A percentile compares a stretch with the other conserved stretches of the same genome.
phyloP scores from a whole-genome alignment of 1,140 invertebrate genomes.

The Amphibalanus amphitrite region DNA sequence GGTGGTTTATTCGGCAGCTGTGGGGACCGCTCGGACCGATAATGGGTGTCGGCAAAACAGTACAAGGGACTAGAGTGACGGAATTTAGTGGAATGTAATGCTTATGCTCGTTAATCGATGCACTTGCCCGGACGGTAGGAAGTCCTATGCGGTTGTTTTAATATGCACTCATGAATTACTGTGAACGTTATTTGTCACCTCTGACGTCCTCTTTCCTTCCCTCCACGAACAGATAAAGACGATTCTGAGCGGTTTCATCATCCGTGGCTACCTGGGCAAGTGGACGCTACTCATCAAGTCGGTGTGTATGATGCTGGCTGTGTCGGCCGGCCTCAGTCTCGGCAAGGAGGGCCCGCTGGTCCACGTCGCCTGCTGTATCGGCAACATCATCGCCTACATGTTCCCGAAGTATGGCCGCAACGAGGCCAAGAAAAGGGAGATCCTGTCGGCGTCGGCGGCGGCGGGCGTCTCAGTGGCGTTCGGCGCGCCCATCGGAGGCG shows the following conservation, averaged over 20 bases:
- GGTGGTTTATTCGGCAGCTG: too few relatives aligned
- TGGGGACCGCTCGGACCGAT: too few relatives aligned
- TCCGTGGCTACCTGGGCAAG: constrained; percentile 94
- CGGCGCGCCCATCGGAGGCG: constrained; percentile 93
- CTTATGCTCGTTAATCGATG: not conserved
- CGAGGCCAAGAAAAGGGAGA: constrained; percentile 98
- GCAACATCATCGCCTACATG: constrained; percentile 92
- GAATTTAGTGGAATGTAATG: too few relatives aligned
- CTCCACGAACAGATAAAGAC: constrained; percentile 93
- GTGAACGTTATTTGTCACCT: too few relatives aligned
- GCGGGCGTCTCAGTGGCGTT: constrained; percentile 98
- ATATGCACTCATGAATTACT: too few relatives aligned
- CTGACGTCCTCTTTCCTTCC: too few relatives aligned
- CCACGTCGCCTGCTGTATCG: constrained; percentile 68
- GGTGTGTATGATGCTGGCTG: constrained; percentile 75
- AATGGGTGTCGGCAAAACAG: too few relatives aligned
- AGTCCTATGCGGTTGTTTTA: too few relatives aligned
- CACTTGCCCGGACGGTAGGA: too few relatives aligned
- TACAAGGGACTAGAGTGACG: too few relatives aligned
- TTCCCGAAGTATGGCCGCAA: constrained; percentile 99
- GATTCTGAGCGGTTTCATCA: constrained; percentile 97
- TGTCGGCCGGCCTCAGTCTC: constrained; percentile 84
- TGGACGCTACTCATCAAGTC: constrained; percentile 99
- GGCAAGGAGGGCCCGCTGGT: constrained; percentile 99
- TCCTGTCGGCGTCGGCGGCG: constrained; percentile 92